These are phyloP conservation scores for Monopterus albus DNA, from an alignment of 2,113 vertebrate genomes.

Conservation along the genomic window DNA sequence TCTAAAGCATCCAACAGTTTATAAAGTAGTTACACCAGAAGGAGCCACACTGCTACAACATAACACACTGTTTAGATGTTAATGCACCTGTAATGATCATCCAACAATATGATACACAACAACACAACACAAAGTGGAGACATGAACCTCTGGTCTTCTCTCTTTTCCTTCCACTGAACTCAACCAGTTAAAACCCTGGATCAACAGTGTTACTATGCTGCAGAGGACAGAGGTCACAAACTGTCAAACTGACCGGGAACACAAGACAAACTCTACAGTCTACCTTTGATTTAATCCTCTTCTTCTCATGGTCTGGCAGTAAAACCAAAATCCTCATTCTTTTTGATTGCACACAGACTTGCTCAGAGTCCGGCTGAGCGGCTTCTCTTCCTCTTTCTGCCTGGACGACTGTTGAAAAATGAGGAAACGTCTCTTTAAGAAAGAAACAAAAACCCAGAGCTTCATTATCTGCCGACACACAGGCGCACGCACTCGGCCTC, in stretches of 20 bases:
- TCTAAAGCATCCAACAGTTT: no score
- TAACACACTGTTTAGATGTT: no score
- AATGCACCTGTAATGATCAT: no score
- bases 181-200: no score
- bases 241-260: background rate
- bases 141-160: no score
- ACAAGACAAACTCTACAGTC: conserved; percentile 33
- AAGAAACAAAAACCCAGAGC: conserved; percentile 42
- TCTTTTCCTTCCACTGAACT: no score
- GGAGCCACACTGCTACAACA: no score
- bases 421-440: conserved; percentile 77
- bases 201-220: no score
- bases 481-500: conserved; percentile 21
- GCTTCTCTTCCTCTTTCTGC: conserved; percentile 70
- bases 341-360: conserved; percentile 14
- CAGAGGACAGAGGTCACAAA: conserved; percentile 22
- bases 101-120: no score
- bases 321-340: conserved; percentile 83
- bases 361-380: conserved; percentile 20
- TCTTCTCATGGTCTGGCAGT: conserved; percentile 82
- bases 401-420: conserved; percentile 75
- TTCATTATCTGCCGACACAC: conserved; percentile 36
- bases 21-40: no score
- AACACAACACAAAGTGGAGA: no score
- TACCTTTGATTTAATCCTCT: conserved; percentile 79